phyloP scores from a whole-genome alignment of 2,113 vertebrate genomes.

The Peucedramus taeniatus region DNA sequence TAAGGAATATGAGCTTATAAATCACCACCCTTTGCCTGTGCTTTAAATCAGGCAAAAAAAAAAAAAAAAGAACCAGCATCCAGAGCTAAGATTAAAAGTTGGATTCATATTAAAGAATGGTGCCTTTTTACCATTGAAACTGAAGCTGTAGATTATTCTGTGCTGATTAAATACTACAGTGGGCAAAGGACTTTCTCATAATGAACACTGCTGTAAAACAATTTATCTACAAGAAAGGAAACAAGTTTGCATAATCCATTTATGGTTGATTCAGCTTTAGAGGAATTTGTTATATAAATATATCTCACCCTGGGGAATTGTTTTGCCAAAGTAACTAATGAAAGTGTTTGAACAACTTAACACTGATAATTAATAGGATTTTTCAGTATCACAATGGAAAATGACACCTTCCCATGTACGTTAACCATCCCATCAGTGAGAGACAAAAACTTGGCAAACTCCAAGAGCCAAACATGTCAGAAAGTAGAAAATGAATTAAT shows the following conservation, averaged over 20 bases:
- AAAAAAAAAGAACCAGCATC: background rate
- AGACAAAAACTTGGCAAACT: conserved; percentile 21
- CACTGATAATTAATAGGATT: conserved; percentile 57
- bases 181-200: conserved; percentile 35
- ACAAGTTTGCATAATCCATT: conserved; percentile 52
- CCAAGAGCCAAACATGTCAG: background rate
- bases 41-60: background rate
- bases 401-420: background rate
- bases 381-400: conserved; percentile 39
- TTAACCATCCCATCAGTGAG: background rate
- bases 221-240: conserved; percentile 56
- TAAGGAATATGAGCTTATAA: background rate
- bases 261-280: conserved; percentile 46
- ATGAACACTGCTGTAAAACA: conserved; percentile 53
- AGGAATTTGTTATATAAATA: conserved; percentile 52
- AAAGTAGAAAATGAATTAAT: conserved; percentile 19
- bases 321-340: conserved; percentile 60
- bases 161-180: conserved; percentile 36
- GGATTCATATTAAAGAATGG: conserved; percentile 37
- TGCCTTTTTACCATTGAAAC: conserved; percentile 17
- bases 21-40: background rate
- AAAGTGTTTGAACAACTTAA: conserved; percentile 58
- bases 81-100: conserved; percentile 33
- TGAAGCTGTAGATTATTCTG: conserved; percentile 41
- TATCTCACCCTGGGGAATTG: conserved; percentile 15